Evolutionary conservation across 2,888 invertebrate species (phyloP).

Genomic region (Vanessa cardui): DNA sequence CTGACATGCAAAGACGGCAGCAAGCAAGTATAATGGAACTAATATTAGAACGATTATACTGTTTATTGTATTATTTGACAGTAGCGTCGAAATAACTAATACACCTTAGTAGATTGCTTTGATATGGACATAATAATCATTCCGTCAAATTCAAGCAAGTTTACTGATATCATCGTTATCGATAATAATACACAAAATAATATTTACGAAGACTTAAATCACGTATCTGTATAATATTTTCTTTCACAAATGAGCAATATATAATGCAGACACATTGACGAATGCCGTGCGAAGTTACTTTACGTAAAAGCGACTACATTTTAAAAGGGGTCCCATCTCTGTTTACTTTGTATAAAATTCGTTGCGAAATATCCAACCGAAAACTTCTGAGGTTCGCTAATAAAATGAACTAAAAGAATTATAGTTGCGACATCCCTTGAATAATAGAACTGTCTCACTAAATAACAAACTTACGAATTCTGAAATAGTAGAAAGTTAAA

Average conservation of each 20-base stretch:
- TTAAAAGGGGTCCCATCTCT: not conserved
- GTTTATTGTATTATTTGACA: not conserved
- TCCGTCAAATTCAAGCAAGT: no score
- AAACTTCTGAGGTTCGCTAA: conserved; percentile 5
- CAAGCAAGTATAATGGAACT: not conserved
- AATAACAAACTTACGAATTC: conserved; percentile 35
- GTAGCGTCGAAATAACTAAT: no score
- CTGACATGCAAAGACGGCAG: not conserved
- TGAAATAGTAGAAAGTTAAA: conserved; percentile 34
- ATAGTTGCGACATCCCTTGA: conserved; percentile 24
- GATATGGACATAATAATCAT: no score
- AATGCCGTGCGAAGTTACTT: not conserved
- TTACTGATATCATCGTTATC: no score
- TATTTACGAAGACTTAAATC: no score
- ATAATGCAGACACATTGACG: not conserved
- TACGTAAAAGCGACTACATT: not conserved
- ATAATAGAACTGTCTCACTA: conserved; percentile 23
- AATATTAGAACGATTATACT: not conserved
- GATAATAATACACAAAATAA: no score
- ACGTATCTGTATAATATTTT: no score
- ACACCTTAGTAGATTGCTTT: no score
- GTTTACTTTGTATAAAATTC: not conserved
- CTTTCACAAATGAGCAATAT: not conserved
- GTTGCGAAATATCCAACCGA: conserved; percentile 1
- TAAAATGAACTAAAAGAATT: conserved; percentile 21